Percentiles rank a stretch among this genome's conserved stretches.
Conservation (phyloP, 2,888 invertebrate genomes). For the Mimumesa dahlbomi region DNA sequence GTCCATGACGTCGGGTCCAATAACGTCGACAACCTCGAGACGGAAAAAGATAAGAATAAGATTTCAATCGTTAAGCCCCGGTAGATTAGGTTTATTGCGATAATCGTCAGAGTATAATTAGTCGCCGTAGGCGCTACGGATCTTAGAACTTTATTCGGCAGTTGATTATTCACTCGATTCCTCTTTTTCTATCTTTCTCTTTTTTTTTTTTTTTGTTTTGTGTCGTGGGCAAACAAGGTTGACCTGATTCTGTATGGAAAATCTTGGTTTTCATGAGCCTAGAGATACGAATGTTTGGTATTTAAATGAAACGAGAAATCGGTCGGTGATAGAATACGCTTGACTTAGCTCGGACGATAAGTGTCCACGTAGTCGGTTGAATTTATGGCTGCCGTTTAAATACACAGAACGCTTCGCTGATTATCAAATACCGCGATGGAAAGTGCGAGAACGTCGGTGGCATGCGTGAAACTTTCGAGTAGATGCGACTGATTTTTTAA, state of each 20-base stretch:
- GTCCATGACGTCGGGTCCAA: conserved; percentile 36
- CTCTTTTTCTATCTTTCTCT: too few species aligned
- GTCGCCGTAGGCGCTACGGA: not conserved
- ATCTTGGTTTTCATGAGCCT: too few species aligned
- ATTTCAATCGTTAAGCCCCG: conserved; percentile 35
- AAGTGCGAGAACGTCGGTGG: not conserved
- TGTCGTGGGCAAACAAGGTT: too few species aligned
- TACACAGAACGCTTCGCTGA: not conserved
- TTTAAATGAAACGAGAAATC: too few species aligned
- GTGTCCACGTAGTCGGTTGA: not conserved
- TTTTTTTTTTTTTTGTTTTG: too few species aligned
- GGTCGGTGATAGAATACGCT: not conserved
- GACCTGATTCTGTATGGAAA: not conserved
- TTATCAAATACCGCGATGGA: conserved; percentile 4
- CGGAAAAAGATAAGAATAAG: conserved; percentile 46
- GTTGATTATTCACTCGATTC: too few species aligned
- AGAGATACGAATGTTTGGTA: not conserved
- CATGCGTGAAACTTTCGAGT: not conserved
- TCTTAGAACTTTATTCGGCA: not conserved
- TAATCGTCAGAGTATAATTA: conserved; percentile 33
- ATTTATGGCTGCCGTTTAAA: not conserved
- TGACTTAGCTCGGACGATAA: not conserved
- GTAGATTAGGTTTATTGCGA: conserved; percentile 32
- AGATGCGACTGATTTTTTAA: too few species aligned
- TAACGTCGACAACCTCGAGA: conserved; percentile 49